Evolutionary conservation across 2,797 vertebrate species (phyloP).

Genomic region (Neopelma chrysocephalum): DNA sequence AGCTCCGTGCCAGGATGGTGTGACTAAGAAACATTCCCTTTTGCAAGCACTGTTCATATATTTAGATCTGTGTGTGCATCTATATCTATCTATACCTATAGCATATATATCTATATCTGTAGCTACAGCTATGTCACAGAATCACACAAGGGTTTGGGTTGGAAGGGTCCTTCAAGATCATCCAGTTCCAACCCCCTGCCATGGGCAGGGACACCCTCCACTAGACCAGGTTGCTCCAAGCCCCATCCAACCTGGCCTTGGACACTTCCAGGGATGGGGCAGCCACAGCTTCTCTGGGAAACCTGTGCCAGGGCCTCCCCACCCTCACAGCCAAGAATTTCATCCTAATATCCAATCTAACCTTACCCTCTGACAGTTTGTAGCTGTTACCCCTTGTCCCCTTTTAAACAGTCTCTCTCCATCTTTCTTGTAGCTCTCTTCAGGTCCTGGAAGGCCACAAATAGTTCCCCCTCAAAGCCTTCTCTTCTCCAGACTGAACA

Average conservation of each 20-base stretch:
- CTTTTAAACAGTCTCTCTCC: neutral
- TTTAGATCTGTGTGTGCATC: neutral
- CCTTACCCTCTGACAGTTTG: neutral
- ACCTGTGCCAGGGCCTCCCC: too few relatives aligned
- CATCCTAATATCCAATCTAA: neutral
- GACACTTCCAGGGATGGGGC: neutral
- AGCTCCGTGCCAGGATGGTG: neutral
- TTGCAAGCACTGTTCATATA: neutral
- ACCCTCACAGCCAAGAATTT: neutral
- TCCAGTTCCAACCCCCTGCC: neutral
- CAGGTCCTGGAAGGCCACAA: neutral
- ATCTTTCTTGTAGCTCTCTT: rapidly evolving
- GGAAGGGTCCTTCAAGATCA: neutral
- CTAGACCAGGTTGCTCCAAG: neutral
- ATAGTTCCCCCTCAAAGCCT: neutral
- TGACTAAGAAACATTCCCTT: neutral
- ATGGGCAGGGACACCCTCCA: neutral
- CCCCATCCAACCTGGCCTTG: rapidly evolving
- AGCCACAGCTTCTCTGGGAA: neutral
- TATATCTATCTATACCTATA: neutral
- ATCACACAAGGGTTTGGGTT: neutral
- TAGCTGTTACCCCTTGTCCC: rapidly evolving
- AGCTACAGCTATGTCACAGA: neutral
- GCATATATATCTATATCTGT: neutral
- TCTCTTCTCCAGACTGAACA: neutral